Evolutionary conservation across 2,113 vertebrate genomes (phyloP).

Genomic region (Irena cyanogastra): DNA sequence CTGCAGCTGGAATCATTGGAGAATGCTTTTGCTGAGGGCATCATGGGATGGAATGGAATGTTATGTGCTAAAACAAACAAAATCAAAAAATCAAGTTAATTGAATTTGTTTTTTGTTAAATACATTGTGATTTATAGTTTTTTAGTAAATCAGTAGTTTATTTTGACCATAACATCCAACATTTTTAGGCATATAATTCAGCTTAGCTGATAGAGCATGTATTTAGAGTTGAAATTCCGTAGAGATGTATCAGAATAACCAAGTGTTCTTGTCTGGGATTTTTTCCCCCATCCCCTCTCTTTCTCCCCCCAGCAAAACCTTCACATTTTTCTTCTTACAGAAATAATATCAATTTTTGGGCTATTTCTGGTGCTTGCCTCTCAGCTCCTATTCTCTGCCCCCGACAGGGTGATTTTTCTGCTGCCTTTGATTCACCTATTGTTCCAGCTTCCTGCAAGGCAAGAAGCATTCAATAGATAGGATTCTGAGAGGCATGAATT

Average conservation of each 20-base stretch:
- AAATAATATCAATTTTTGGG: conserved; percentile 2
- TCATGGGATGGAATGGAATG: fast-evolving
- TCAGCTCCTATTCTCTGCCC: conserved; percentile 6
- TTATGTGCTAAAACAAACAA: background rate
- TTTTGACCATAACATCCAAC: background rate
- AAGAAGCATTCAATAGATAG: background rate
- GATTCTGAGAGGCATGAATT: conserved; percentile 36
- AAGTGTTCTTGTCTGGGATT: background rate
- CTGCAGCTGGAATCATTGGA: background rate
- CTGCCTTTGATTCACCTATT: conserved; percentile 55
- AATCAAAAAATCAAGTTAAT: background rate
- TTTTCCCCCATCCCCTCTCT: background rate
- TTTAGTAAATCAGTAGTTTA: background rate
- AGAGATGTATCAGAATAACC: background rate
- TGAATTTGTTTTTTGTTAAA: background rate
- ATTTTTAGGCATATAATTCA: background rate
- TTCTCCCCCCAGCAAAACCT: background rate
- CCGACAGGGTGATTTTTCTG: conserved; percentile 12
- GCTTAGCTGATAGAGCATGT: background rate
- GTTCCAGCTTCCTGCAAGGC: conserved; percentile 39
- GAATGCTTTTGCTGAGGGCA: background rate
- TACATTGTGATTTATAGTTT: background rate
- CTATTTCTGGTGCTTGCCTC: conserved; percentile 11
- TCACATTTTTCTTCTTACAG: background rate
- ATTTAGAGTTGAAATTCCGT: background rate